Percentiles rank a stretch among this genome's conserved stretches.
Evolutionary conservation across 1,140 invertebrate species (phyloP).

Genomic region (Drosophila quadrilineata): DNA sequence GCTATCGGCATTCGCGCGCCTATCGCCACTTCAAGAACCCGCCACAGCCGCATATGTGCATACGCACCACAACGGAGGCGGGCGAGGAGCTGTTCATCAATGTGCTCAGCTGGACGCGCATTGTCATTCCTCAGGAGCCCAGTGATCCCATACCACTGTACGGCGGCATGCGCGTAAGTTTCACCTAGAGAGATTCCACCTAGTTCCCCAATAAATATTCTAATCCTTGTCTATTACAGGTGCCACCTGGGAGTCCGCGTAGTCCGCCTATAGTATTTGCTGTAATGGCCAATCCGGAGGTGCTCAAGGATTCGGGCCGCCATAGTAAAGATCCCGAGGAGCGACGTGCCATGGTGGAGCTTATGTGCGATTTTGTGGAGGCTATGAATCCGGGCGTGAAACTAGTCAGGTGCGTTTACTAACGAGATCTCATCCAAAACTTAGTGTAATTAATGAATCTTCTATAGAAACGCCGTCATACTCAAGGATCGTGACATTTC

Average conservation of each 20-base stretch:
- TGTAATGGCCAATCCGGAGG: slow-evolving; percentile 87
- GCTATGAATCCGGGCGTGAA: slow-evolving; percentile 85
- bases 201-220: not conserved
- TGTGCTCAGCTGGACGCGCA: slow-evolving; percentile 87
- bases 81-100: slow-evolving; percentile 85
- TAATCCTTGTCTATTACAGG: slow-evolving; percentile 31
- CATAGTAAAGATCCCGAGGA: slow-evolving; percentile 85
- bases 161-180: slow-evolving; percentile 86
- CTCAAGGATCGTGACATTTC: slow-evolving; percentile 87
- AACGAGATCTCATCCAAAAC: not conserved
- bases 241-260: slow-evolving; percentile 84
- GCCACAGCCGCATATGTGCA: slow-evolving; percentile 89
- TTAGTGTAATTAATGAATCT: not conserved
- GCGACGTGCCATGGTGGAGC: slow-evolving; percentile 84
- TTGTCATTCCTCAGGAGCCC: slow-evolving; percentile 85
- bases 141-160: slow-evolving; percentile 86
- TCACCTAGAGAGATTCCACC: not conserved
- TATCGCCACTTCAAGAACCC: slow-evolving; percentile 87
- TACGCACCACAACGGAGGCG: slow-evolving; percentile 85
- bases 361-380: slow-evolving; percentile 87
- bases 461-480: slow-evolving; percentile 83
- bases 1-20: slow-evolving; percentile 82
- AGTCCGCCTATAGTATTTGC: slow-evolving; percentile 86
- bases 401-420: slow-evolving; percentile 80
- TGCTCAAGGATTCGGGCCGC: slow-evolving; percentile 85